phyloP scores from a whole-genome alignment of 2,888 invertebrate genomes.

The Polyommatus icarus region DNA sequence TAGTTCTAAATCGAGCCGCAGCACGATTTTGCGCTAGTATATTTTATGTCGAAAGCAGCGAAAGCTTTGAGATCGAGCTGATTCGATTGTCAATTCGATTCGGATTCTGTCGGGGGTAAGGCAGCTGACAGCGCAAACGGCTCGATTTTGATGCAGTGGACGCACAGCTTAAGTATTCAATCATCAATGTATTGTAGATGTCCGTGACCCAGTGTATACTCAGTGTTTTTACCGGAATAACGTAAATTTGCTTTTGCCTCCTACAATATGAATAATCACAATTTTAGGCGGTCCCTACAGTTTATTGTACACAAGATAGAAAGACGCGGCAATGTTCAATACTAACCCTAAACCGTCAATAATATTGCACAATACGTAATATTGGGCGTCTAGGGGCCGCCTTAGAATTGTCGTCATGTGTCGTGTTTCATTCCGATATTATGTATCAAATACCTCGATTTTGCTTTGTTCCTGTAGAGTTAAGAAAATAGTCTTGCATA shows the following conservation, averaged over 20 bases:
- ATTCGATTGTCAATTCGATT: too few species aligned
- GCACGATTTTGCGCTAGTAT: too few species aligned
- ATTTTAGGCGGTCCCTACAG: neutral
- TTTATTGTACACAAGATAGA: too few species aligned
- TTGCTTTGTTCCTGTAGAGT: neutral
- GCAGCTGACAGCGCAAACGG: neutral
- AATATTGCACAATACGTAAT: too few species aligned
- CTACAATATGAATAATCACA: neutral
- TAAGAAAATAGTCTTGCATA: too few species aligned
- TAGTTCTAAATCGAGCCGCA: too few species aligned
- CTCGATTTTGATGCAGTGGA: neutral
- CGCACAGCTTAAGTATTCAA: neutral
- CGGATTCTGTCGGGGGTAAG: too few species aligned
- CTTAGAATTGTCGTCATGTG: neutral
- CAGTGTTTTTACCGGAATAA: neutral
- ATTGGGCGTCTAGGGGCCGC: too few species aligned
- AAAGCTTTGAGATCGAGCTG: too few species aligned
- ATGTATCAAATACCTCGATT: neutral
- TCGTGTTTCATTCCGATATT: neutral
- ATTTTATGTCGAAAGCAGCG: too few species aligned
- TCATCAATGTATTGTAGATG: constrained; percentile 5
- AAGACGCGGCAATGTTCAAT: too few species aligned
- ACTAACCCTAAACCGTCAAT: too few species aligned
- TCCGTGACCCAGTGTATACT: neutral
- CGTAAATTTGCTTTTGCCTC: neutral